Percentiles rank a stretch among this genome's conserved stretches.
Conservation (phyloP, 1,140 invertebrate genomes). For the Ridgeia piscesae region DNA sequence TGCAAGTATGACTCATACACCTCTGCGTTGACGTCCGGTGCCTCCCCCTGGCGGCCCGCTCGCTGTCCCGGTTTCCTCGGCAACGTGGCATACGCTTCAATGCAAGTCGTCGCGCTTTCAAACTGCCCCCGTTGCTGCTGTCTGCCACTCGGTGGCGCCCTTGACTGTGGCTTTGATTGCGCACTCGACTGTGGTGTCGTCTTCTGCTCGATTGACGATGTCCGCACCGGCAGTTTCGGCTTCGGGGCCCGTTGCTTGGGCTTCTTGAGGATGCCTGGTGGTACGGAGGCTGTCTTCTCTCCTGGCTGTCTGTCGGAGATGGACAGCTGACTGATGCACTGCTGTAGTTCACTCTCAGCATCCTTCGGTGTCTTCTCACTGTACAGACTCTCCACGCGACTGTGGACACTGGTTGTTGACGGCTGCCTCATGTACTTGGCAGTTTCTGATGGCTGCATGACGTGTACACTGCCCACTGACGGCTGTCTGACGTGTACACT, state of each 20-base stretch:
- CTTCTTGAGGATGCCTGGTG: not conserved
- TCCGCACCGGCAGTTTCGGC: conserved; percentile 60
- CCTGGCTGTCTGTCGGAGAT: not conserved
- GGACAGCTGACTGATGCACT: not conserved
- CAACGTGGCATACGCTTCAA: conserved; percentile 87
- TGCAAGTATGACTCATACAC: conserved; percentile 22
- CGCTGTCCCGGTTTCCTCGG: conserved; percentile 70
- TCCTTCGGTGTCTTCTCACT: not conserved
- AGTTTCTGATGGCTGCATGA: conserved; percentile 13
- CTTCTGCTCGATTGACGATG: conserved; percentile 30
- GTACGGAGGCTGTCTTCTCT: not conserved
- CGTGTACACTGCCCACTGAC: conserved; percentile 12
- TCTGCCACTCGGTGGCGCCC: no score
- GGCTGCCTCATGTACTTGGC: conserved; percentile 12
- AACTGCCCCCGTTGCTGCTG: not conserved
- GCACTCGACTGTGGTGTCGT: conserved; percentile 32
- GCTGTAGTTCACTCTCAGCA: not conserved
- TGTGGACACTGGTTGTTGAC: conserved; percentile 5
- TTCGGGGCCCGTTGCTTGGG: conserved; percentile 54
- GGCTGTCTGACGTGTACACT: not conserved
- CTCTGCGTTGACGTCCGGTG: not conserved
- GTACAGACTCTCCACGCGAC: conserved; percentile 5
- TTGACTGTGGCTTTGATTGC: not conserved
- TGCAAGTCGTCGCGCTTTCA: conserved; percentile 63
- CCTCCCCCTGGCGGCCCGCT: conserved; percentile 20